phyloP scores from a whole-genome alignment of 2,113 vertebrate genomes.

The Pagrus major region DNA sequence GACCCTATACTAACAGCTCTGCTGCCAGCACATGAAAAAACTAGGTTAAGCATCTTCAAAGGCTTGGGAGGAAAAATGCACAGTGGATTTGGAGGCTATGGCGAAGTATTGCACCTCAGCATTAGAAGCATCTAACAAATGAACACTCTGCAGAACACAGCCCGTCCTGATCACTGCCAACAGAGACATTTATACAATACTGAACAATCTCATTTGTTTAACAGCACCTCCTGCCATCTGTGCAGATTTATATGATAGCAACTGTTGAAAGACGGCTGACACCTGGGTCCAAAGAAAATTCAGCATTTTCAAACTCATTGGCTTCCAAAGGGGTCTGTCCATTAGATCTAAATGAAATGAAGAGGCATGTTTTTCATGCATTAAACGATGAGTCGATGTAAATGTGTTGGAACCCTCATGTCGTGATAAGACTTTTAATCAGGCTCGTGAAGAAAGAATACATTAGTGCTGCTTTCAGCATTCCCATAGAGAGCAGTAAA shows the following conservation, averaged over 20 bases:
- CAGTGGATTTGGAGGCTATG: slow-evolving; percentile 41
- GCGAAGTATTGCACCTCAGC: slow-evolving; percentile 51
- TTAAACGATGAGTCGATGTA: slow-evolving; percentile 61
- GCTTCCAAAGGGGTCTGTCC: slow-evolving; percentile 19
- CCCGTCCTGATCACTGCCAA: slow-evolving; percentile 55
- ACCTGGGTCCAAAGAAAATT: slow-evolving; percentile 25
- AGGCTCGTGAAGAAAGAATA: slow-evolving; percentile 66
- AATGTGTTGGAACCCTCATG: slow-evolving; percentile 42
- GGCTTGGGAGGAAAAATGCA: slow-evolving; percentile 48
- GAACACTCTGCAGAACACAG: slow-evolving; percentile 54
- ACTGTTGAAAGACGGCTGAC: slow-evolving; percentile 17
- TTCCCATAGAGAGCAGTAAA: slow-evolving; percentile 63
- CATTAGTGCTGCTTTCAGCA: slow-evolving; percentile 67
- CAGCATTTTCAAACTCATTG: slow-evolving; percentile 36
- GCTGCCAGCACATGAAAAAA: slow-evolving; percentile 64
- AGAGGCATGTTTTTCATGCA: slow-evolving; percentile 25
- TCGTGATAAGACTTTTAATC: slow-evolving; percentile 68
- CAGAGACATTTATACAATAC: slow-evolving; percentile 53
- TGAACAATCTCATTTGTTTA: slow-evolving; percentile 61
- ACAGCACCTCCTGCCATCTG: slow-evolving; percentile 39
- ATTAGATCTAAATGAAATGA: slow-evolving; percentile 41
- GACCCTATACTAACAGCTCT: slow-evolving; percentile 59
- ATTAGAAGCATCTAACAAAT: slow-evolving; percentile 49
- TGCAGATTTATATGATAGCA: slow-evolving; percentile 29
- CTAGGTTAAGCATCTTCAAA: slow-evolving; percentile 80